A percentile compares a stretch with the other conserved stretches of the same genome.
These are phyloP conservation scores for Drosophila nr. perissopoda DNA, from an alignment of 2,888 invertebrate genomes.

Conservation along the genomic window DNA sequence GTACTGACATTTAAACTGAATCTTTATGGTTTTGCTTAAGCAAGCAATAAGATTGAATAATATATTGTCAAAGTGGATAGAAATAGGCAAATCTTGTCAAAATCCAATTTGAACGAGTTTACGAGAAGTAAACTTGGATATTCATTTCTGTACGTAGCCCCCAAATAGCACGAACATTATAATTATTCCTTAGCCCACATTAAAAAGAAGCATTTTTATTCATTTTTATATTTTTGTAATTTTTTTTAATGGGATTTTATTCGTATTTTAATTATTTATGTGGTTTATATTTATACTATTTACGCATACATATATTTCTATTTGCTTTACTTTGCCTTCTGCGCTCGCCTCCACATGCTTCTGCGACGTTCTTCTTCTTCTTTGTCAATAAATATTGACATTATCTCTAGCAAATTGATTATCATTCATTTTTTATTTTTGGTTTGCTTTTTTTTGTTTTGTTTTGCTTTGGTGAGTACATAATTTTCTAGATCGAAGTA, in stretches of 20 bases:
- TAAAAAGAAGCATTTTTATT: not conserved
- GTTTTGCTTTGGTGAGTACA: conserved; percentile 32
- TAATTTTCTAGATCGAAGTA: conserved; percentile 42
- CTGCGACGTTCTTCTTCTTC: not conserved
- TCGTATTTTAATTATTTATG: conserved; percentile 65
- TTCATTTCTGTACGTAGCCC: not conserved
- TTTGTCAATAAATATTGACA: conserved; percentile 6
- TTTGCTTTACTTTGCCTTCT: conserved; percentile 10
- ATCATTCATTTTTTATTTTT: not conserved
- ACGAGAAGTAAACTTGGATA: not conserved
- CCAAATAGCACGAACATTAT: not conserved
- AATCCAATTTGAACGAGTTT: not conserved
- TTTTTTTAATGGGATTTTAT: conserved; percentile 62
- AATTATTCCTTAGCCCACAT: not conserved
- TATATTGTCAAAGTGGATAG: not conserved
- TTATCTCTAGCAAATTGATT: conserved; percentile 38
- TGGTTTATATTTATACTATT: conserved; percentile 72
- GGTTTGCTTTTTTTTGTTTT: not conserved
- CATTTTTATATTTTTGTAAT: conserved; percentile 14
- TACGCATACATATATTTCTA: conserved; percentile 55
- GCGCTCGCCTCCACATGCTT: conserved; percentile 11
- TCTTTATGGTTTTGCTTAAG: too few species aligned
- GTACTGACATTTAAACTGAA: not conserved
- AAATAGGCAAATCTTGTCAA: not conserved
- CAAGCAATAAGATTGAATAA: not conserved